These are phyloP conservation scores for Gymnoscelis rufifasciata DNA, from an alignment of 2,888 invertebrate species.

Conservation along the genomic window DNA sequence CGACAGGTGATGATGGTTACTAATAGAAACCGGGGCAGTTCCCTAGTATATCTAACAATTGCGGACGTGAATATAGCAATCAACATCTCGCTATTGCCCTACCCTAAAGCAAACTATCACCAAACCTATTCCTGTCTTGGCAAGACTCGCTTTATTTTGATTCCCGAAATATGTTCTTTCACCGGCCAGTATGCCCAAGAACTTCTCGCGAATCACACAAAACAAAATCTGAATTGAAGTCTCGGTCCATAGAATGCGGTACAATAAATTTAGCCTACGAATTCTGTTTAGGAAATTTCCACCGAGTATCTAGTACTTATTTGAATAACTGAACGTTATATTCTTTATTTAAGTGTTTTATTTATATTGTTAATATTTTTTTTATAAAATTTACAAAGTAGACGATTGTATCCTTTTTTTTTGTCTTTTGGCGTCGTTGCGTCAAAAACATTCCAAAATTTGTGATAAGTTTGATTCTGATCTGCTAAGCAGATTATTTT, in stretches of 20 bases:
- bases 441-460: constrained; percentile 48
- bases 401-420: too few relatives aligned
- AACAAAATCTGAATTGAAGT: constrained; percentile 21
- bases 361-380: too few relatives aligned
- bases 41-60: too few relatives aligned
- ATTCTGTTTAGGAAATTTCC: constrained; percentile 54
- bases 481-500: constrained; percentile 26
- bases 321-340: too few relatives aligned
- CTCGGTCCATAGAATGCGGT: constrained; percentile 60
- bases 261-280: constrained; percentile 54
- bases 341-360: too few relatives aligned
- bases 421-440: too few relatives aligned
- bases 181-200: constrained; percentile 39
- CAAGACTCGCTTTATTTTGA: constrained; percentile 43
- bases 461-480: constrained; percentile 51
- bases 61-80: too few relatives aligned
- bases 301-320: too few relatives aligned
- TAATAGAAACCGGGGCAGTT: too few relatives aligned
- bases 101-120: constrained; percentile 15
- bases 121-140: constrained; percentile 55
- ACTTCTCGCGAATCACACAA: constrained; percentile 31
- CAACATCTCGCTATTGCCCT: neutral
- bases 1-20: too few relatives aligned
- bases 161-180: constrained; percentile 37
- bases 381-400: too few relatives aligned